phyloP scores from a whole-genome alignment of 2,888 invertebrate genomes.

The Acholoe squamosa region DNA sequence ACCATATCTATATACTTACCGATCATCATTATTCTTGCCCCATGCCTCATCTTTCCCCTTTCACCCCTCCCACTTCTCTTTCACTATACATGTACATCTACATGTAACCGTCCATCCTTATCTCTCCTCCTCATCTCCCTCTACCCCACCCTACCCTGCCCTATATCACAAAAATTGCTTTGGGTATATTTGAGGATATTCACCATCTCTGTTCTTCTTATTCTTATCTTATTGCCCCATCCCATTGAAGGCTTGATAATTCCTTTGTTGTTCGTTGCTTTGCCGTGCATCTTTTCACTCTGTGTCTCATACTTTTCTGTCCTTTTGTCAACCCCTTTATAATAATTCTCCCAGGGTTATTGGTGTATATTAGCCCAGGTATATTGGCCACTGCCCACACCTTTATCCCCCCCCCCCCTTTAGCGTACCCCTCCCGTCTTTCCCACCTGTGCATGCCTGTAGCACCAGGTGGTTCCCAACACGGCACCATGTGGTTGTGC shows the following conservation, averaged over 20 bases:
- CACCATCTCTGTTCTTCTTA: not conserved
- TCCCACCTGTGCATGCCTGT: not conserved
- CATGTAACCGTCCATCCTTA: not conserved
- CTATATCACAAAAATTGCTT: too few relatives aligned
- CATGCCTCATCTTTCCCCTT: not conserved
- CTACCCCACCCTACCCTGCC: not conserved
- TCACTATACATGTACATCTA: not conserved
- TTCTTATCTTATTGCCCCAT: not conserved
- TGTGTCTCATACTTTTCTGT: too few relatives aligned
- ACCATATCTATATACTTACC: not conserved
- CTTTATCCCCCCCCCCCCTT: not conserved
- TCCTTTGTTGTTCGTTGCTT: too few relatives aligned
- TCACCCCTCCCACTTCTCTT: not conserved
- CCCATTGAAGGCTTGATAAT: too few relatives aligned
- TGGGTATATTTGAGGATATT: too few relatives aligned
- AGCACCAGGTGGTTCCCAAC: too few relatives aligned
- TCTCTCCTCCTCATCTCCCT: not conserved
- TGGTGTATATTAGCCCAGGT: too few relatives aligned
- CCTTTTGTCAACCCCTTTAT: too few relatives aligned
- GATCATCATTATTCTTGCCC: not conserved
- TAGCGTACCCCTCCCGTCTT: not conserved
- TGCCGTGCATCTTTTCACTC: too few relatives aligned
- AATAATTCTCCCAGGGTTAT: too few relatives aligned
- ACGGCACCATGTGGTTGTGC: not conserved
- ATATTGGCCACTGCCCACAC: not conserved